Conservation (phyloP, 2,888 invertebrate genomes). For the Spilarctia lutea region DNA sequence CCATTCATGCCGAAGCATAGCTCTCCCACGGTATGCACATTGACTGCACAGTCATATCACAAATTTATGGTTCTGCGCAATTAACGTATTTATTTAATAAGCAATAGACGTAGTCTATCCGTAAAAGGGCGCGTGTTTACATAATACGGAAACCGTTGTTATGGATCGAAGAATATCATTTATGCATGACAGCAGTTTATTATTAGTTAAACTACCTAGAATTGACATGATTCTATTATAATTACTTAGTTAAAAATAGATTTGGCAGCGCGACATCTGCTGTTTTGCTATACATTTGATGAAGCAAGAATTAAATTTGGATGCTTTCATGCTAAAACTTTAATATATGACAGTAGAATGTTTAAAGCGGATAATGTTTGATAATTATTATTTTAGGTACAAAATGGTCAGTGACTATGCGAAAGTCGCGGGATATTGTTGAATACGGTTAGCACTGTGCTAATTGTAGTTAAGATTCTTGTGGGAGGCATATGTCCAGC, state of each 20-base stretch:
- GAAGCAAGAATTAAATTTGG: neutral
- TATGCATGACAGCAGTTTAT: neutral
- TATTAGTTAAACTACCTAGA: constrained; percentile 6
- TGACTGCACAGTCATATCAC: neutral
- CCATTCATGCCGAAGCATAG: no score
- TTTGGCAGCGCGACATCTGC: neutral
- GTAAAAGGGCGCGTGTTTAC: constrained; percentile 9
- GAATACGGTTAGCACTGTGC: no score
- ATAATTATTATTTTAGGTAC: no score
- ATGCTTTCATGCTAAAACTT: neutral
- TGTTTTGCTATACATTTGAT: neutral
- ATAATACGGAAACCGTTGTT: constrained; percentile 1
- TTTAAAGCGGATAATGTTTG: no score
- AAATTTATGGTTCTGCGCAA: neutral
- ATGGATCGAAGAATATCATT: neutral
- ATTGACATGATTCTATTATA: neutral
- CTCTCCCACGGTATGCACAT: no score
- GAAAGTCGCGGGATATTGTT: no score
- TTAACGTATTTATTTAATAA: constrained; percentile 4
- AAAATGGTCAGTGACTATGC: no score
- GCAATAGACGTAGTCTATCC: neutral
- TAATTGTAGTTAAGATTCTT: no score
- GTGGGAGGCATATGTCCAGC: no score
- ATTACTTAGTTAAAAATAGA: no score
- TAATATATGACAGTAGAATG: neutral